Evolutionary conservation across 2,113 vertebrate species (phyloP).

Genomic region (Leuciscus idus): DNA sequence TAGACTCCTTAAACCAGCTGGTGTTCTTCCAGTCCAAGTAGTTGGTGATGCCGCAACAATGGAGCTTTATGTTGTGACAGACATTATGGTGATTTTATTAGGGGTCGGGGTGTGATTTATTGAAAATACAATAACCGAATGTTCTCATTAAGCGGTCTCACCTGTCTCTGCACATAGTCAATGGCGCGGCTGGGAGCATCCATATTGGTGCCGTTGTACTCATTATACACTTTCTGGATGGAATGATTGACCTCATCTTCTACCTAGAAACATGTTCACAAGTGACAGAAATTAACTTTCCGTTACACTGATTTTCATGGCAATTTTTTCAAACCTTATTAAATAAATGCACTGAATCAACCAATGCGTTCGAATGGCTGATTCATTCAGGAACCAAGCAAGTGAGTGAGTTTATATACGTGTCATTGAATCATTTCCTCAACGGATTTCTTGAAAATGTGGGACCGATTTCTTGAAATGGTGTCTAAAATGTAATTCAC

Average conservation of each 20-base stretch:
- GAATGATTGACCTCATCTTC: slow-evolving; percentile 92
- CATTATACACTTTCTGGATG: slow-evolving; percentile 91
- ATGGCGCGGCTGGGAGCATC: slow-evolving; percentile 96
- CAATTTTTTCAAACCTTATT: background rate
- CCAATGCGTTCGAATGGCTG: no score
- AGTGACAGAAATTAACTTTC: background rate
- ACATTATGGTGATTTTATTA: background rate
- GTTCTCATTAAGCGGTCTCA: slow-evolving; percentile 65
- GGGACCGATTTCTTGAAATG: background rate
- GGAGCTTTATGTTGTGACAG: slow-evolving; percentile 75
- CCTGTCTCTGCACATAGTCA: slow-evolving; percentile 97
- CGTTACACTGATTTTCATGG: background rate
- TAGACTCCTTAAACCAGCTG: slow-evolving; percentile 91
- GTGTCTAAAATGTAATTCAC: background rate
- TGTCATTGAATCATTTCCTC: background rate
- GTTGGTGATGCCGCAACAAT: slow-evolving; percentile 94
- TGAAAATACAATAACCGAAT: background rate
- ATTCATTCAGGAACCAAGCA: no score
- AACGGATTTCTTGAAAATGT: background rate
- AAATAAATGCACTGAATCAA: no score
- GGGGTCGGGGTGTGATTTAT: background rate
- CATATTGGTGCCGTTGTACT: slow-evolving; percentile 91
- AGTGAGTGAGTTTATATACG: no score
- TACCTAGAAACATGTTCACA: slow-evolving; percentile 78
- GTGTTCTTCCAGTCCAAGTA: slow-evolving; percentile 95